Evolutionary conservation across 2,888 invertebrate species (phyloP), one percentile per base, ranked within the genome.

Genomic region (Helobdella robusta): DNA sequence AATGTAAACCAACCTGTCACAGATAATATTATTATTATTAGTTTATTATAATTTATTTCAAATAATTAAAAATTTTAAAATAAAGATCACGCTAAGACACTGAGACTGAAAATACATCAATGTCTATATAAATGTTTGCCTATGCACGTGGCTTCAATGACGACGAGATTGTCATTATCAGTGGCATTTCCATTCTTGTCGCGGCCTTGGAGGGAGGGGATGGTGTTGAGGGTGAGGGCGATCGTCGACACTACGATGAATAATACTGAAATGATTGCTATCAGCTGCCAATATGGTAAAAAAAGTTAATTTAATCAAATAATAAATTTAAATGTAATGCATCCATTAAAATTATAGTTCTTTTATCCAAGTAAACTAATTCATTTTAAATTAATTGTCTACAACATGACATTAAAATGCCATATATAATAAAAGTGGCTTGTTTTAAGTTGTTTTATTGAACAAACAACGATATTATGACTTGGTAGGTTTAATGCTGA

Each of bases 211-310:
- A 94, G 86, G 83, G 87, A 87, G 79, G 93, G 93, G 83, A 95
- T 89, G 82, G 97, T 97, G 88, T 95, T 97, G 83, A 97, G 87
- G 82, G 95, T 95, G 83, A 97, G 87, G 81, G 93, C 94, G 83
- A 95, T 89, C 83, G 95, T 95, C 82, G 95, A 95, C 84, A 95
- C 87, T 84, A 95, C 90, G 85, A 97, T 97, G 89, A 97, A 97
- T 84, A 94, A 87, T 85, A 97, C 94, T 83, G 95, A 95, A 83
- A 97, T 91, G 85, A 95, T 91, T 83, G 95, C 95, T 84, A 97
- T 68, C 25, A 79, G 75, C 79, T 80, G 75, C n/a, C n/a, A n/a
- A 44, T 18, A 44, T 15, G 15, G 15, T 18, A 15, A 44, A 44
- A 15, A 44, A 15, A 15, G 18, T 44, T 44, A 44, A 18, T 18